A percentile compares a stretch with the other conserved stretches of the same genome.
These are phyloP conservation scores for Argyresthia albistria DNA, from an alignment of 2,888 invertebrate genomes.

Conservation along the genomic window DNA sequence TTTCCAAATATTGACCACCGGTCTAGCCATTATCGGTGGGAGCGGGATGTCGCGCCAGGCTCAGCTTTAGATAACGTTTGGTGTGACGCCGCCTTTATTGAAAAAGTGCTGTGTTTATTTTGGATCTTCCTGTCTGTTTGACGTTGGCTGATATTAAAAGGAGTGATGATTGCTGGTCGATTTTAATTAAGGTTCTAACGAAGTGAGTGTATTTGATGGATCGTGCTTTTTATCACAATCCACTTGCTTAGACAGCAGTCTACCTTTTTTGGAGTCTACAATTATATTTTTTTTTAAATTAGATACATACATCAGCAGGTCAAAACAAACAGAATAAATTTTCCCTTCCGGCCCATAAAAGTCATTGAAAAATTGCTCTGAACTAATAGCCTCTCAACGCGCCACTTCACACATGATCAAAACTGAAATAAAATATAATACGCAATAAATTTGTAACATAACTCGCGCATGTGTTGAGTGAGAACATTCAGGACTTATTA, in stretches of 20 bases:
- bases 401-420: not conserved
- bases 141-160: slow-evolving; percentile 30
- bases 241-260: too few species aligned
- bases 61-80: slow-evolving; percentile 40
- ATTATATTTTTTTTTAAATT: too few species aligned
- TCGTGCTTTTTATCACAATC: too few species aligned
- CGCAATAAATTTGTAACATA: slow-evolving; percentile 49
- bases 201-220: too few species aligned
- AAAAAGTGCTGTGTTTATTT: slow-evolving; percentile 42
- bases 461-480: slow-evolving; percentile 48
- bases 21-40: slow-evolving; percentile 51
- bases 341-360: too few species aligned
- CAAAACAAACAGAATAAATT: too few species aligned
- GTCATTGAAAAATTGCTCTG: too few species aligned
- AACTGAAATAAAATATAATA: slow-evolving; percentile 20
- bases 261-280: too few species aligned
- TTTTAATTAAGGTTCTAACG: not conserved
- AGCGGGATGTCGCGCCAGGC: slow-evolving; percentile 40
- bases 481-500: slow-evolving; percentile 43
- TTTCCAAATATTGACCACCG: slow-evolving; percentile 64
- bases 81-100: slow-evolving; percentile 36
- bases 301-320: too few species aligned
- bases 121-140: slow-evolving; percentile 38
- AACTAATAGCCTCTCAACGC: not conserved
- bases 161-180: not conserved